A percentile compares a stretch with the other conserved stretches of the same genome.
Evolutionary conservation across 2,113 vertebrate species (phyloP).

Genomic region (Speoplatyrhinus poulsoni): DNA sequence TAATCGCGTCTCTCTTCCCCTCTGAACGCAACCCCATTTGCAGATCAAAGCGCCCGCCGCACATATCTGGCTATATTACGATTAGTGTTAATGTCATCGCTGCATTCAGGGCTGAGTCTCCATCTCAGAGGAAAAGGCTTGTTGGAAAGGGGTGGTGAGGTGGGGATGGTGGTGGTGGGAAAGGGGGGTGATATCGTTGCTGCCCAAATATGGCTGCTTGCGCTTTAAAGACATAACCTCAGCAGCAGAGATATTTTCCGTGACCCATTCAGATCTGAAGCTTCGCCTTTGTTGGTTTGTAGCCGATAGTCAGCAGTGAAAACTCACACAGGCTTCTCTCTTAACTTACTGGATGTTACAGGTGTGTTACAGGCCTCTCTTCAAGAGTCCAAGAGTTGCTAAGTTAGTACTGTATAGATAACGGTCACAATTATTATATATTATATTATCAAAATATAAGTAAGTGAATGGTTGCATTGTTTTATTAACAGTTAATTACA

Average conservation of each 20-base stretch:
- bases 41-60: slow-evolving; percentile 75
- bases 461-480: too few species aligned
- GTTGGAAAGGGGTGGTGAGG: not conserved
- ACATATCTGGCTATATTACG: slow-evolving; percentile 70
- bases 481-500: not conserved
- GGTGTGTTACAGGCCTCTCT: slow-evolving; percentile 11
- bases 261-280: slow-evolving; percentile 41
- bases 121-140: slow-evolving; percentile 62
- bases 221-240: slow-evolving; percentile 67
- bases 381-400: too few species aligned
- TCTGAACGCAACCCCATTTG: slow-evolving; percentile 72
- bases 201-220: slow-evolving; percentile 52
- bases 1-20: slow-evolving; percentile 68
- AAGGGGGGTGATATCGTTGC: slow-evolving; percentile 36
- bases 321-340: too few species aligned
- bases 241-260: slow-evolving; percentile 32
- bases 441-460: too few species aligned
- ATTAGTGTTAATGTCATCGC: slow-evolving; percentile 78
- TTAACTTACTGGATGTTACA: slow-evolving; percentile 23
- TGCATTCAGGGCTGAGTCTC: slow-evolving; percentile 60
- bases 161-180: slow-evolving; percentile 13
- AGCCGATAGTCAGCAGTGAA: slow-evolving; percentile 60
- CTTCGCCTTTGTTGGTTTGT: slow-evolving; percentile 38
- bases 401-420: too few species aligned
- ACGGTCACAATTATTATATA: too few species aligned